Evolutionary conservation across 2,113 vertebrate species (phyloP), one percentile per base, ranked within the genome.

Genomic region (Proterorhinus semilunaris): DNA sequence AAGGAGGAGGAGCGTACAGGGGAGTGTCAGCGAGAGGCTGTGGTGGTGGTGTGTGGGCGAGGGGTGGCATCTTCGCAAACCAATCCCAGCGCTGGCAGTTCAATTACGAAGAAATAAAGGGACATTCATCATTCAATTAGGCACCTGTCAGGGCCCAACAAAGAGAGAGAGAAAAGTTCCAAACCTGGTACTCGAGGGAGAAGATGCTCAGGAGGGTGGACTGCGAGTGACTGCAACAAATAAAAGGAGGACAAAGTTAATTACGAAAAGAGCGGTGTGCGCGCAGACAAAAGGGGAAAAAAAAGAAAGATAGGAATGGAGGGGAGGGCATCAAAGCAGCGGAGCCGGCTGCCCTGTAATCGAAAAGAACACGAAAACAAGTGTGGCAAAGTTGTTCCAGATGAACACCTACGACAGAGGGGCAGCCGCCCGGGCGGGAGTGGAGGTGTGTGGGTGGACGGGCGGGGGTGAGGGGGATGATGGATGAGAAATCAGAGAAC

Each of bases 81-180:
- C 97, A 98, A 99, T 98, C 97, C 96, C 95, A 95, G 94, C 95
- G 94, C 96, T 99, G 98, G 96, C 97, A 99, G 96, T 99, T 99
- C 98, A 99, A 99, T 99, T 99, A 99, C 98, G 99, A 97, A 98
- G 96, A 97, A 99, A 99, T 99, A 99, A 99, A 98, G 96, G 97
- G 96, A 98, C 98, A 99, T 99, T 99, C 98, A 99, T 99, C 98
- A 99, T 99, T 99, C 98, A 99, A 99, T 99, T 99, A 99, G 96
- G 96, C 98, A 99, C 96, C 98, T 99, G 98, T 99, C 98, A 99
- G 93, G 94, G 95, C 95, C 95, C 96, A 8, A 99, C 98, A 99
- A 98, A 98, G n/a, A 55, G 53, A 36, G 94, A 94, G 91, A 96
- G 96, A 96, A 99, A 99, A 98, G 95, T 98, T 99, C 98, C 53